phyloP scores from a whole-genome alignment of 2,888 invertebrate species.

The Orthonevra nobilis region DNA sequence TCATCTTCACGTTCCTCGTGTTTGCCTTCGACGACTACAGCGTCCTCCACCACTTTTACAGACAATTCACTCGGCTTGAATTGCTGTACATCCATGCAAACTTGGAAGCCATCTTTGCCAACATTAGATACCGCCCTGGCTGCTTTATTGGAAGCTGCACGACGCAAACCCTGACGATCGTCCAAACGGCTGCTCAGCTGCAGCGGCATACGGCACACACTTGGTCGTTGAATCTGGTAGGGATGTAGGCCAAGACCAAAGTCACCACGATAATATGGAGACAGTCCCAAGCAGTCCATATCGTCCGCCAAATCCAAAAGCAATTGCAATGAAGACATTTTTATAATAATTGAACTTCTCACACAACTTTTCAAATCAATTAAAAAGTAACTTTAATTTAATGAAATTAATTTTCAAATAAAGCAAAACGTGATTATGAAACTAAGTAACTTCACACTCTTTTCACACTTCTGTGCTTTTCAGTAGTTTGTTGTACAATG shows the following conservation, averaged over 20 bases:
- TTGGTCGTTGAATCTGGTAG: slow-evolving; percentile 75
- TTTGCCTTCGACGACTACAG: slow-evolving; percentile 85
- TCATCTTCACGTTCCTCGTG: slow-evolving; percentile 87
- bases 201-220: slow-evolving; percentile 65
- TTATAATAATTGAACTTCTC: slow-evolving; percentile 13
- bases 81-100: slow-evolving; percentile 85
- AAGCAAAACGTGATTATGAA: too few relatives aligned
- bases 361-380: background rate
- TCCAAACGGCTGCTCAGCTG: slow-evolving; percentile 76
- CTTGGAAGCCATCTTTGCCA: slow-evolving; percentile 85
- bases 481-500: background rate
- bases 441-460: too few relatives aligned
- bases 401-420: too few relatives aligned
- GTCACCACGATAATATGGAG: slow-evolving; percentile 73
- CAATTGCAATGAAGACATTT: slow-evolving; percentile 76
- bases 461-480: too few relatives aligned
- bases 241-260: slow-evolving; percentile 76
- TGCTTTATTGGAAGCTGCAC: slow-evolving; percentile 72
- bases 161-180: slow-evolving; percentile 73
- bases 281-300: slow-evolving; percentile 72
- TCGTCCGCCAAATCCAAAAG: slow-evolving; percentile 76
- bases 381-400: background rate
- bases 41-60: slow-evolving; percentile 84
- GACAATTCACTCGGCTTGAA: slow-evolving; percentile 86
- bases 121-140: slow-evolving; percentile 71